phyloP scores from a whole-genome alignment of 2,113 vertebrate species.

The Hippoglossus stenolepis region DNA sequence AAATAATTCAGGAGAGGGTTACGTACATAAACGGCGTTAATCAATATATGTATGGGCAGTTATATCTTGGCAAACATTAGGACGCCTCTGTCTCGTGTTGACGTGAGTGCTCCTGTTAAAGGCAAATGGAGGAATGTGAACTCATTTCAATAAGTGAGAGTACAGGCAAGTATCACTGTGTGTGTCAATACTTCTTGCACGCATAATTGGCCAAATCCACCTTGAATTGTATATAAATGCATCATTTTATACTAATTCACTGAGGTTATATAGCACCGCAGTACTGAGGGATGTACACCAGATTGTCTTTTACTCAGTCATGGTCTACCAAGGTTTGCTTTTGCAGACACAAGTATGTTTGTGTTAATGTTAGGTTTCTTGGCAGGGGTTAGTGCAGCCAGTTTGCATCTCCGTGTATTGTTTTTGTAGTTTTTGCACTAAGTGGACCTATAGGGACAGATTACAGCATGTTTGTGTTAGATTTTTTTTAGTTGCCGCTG shows the following conservation, averaged over 20 bases:
- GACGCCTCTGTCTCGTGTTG: constrained; percentile 25
- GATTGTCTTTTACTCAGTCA: not conserved
- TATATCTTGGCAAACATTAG: constrained; percentile 63
- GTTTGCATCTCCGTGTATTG: constrained; percentile 21
- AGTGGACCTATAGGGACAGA: constrained; percentile 25
- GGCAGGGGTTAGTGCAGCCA: constrained; percentile 8
- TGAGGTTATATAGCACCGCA: not conserved
- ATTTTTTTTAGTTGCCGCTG: constrained; percentile 17
- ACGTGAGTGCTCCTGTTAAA: constrained; percentile 46
- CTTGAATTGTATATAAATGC: not conserved
- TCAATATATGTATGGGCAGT: constrained; percentile 76
- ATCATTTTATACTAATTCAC: not conserved
- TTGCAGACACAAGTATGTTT: not conserved
- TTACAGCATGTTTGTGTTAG: constrained; percentile 36
- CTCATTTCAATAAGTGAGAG: constrained; percentile 23
- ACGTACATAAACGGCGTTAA: constrained; percentile 79
- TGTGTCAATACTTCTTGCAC: not conserved
- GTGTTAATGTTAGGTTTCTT: constrained; percentile 9
- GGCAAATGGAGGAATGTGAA: constrained; percentile 45
- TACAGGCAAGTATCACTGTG: constrained; percentile 1
- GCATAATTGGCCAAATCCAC: not conserved
- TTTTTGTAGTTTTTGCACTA: not conserved
- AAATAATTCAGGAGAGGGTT: constrained; percentile 82
- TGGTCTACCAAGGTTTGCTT: not conserved
- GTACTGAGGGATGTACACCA: not conserved